Percentiles rank a stretch among this genome's conserved stretches.
Conservation (phyloP, 2,888 invertebrate species). For the Diplazon laetatorius region DNA sequence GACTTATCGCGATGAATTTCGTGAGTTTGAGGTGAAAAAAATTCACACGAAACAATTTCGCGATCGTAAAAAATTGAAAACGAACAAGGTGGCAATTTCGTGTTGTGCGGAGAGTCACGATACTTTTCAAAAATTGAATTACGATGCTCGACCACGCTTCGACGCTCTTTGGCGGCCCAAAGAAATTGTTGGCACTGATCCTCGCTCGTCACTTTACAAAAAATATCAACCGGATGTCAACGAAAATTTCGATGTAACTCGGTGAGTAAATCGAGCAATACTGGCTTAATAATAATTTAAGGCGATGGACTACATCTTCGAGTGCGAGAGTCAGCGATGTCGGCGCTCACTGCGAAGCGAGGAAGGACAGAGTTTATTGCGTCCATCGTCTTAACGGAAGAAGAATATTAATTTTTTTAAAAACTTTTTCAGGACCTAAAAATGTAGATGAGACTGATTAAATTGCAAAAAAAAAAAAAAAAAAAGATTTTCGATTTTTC, state of each 20-base stretch:
- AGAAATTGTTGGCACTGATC: constrained; percentile 76
- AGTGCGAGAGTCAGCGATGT: no score
- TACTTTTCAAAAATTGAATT: constrained; percentile 62
- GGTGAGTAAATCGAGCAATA: neutral
- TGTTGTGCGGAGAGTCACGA: constrained; percentile 54
- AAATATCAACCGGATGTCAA: neutral
- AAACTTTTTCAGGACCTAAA: no score
- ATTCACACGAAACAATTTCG: neutral
- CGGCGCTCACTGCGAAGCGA: no score
- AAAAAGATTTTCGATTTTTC: no score
- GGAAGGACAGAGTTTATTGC: no score
- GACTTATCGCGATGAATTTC: constrained; percentile 55
- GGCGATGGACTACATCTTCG: neutral
- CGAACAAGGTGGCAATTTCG: constrained; percentile 1
- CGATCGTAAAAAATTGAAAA: neutral
- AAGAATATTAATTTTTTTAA: no score
- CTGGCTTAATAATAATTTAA: neutral
- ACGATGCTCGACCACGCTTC: constrained; percentile 72
- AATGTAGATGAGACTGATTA: no score
- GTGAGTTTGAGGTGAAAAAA: constrained; percentile 5
- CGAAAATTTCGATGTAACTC: neutral
- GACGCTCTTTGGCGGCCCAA: constrained; percentile 76
- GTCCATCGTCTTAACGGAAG: no score
- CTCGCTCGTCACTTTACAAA: constrained; percentile 65
- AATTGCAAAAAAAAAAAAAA: no score